Base-by-base conservation (phyloP, 2,888 invertebrate species). In the Bimastos eiseni region DNA sequence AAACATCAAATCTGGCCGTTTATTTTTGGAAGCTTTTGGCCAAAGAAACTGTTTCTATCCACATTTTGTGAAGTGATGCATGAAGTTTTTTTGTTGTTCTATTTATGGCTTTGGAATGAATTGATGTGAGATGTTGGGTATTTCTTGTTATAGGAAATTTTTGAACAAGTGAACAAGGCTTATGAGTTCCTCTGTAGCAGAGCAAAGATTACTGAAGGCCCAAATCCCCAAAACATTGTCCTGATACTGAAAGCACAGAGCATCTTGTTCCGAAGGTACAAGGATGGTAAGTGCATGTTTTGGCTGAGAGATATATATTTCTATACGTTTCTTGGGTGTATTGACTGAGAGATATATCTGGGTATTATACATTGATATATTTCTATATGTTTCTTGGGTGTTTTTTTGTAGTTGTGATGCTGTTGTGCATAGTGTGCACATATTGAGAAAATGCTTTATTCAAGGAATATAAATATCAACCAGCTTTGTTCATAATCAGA, bases 181-280 rank as follows among this genome's bases (percentile, higher is more conserved):
- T 99, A 99, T 95, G 99, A 99, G 95, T 99, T 99, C 95, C 96
- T 99, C 34, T 99, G 98, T 95, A 92, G 98, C 93, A 96, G 98
- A 91, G 97, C 97, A 88, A 94, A 94, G 90, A 92, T 94, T 41
- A 93, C 93, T 15, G 95, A 95, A 34, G 98, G 98, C 0, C 99
- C 99, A 0, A 98, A 99, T 96, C 97, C 98, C 0, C 97, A 98
- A 94, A 98, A 99, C 94, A 95, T 95, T 86, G 94, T 95, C 1
- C 94, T 95, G 17, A 94, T 99, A 93, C 95, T 99, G 90, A 96
- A 97, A 94, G 97, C 98, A 0, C 99, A 99, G 95, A 98, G 98
- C 93, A 99, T 99, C 94, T 96, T 99, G 30, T 99, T 99, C 95
- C 97, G 97, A 94, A 96, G 98, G 93, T 98, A 98, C 95, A 96